These are phyloP conservation scores for Pogonus chalceus DNA, from an alignment of 1,140 invertebrate species.

Conservation along the genomic window DNA sequence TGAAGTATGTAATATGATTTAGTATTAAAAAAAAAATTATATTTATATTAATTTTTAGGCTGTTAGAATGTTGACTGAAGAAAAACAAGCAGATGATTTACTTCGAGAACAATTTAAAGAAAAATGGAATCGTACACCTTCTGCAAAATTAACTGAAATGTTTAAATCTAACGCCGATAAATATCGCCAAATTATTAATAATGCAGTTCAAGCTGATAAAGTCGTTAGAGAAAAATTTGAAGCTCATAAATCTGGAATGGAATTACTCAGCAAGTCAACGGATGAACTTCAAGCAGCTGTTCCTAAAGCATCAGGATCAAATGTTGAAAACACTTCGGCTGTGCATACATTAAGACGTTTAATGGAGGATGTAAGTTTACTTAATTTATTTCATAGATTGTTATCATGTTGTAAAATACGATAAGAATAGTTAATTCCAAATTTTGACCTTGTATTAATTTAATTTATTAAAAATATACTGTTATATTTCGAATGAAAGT, in stretches of 20 bases:
- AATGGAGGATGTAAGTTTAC: slow-evolving; percentile 64
- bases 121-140: slow-evolving; percentile 83
- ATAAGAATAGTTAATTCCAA: no score
- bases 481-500: no score
- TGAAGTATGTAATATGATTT: slow-evolving; percentile 52
- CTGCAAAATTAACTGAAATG: slow-evolving; percentile 78
- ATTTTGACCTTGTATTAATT: no score
- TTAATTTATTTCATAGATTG: neutral
- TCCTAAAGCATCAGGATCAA: slow-evolving; percentile 44
- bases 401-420: no score
- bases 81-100: slow-evolving; percentile 82
- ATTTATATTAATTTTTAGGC: slow-evolving; percentile 45
- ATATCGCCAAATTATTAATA: slow-evolving; percentile 87
- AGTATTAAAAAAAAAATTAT: slow-evolving; percentile 1
- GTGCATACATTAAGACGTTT: slow-evolving; percentile 61
- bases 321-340: slow-evolving; percentile 46
- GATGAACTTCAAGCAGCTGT: slow-evolving; percentile 52
- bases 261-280: slow-evolving; percentile 67
- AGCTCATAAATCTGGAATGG: slow-evolving; percentile 67
- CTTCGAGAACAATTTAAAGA: slow-evolving; percentile 83
- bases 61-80: slow-evolving; percentile 81
- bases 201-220: slow-evolving; percentile 65
- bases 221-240: slow-evolving; percentile 82
- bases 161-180: slow-evolving; percentile 79
- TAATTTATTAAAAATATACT: no score